Evolutionary conservation across 2,113 vertebrate genomes (phyloP).

Genomic region (Murina feae): DNA sequence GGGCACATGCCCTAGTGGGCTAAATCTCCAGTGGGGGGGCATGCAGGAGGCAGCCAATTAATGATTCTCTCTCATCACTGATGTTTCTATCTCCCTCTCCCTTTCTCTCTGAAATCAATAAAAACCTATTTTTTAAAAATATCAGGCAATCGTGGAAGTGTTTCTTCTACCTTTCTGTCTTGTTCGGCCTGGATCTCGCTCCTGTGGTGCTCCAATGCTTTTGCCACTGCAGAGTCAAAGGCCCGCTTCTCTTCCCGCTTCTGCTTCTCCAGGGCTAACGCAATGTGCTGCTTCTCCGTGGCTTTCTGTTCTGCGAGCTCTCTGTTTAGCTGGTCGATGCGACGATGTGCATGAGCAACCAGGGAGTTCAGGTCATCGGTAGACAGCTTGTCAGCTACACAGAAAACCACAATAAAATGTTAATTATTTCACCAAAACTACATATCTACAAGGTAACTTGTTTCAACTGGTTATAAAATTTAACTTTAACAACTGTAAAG

Average conservation of each 20-base stretch:
- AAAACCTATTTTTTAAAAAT: no score
- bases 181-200: slow-evolving; percentile 87
- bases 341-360: slow-evolving; percentile 94
- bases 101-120: no score
- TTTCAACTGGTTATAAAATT: background rate
- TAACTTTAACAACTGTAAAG: background rate
- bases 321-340: slow-evolving; percentile 93
- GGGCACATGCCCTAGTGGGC: no score
- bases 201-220: slow-evolving; percentile 85
- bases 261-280: slow-evolving; percentile 89
- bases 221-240: slow-evolving; percentile 84
- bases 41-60: no score
- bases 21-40: no score
- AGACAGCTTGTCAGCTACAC: slow-evolving; percentile 88
- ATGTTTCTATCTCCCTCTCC: no score
- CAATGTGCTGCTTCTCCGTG: slow-evolving; percentile 90
- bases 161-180: slow-evolving; percentile 89
- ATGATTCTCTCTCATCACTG: no score
- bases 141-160: no score
- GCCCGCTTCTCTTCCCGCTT: slow-evolving; percentile 89
- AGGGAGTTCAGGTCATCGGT: slow-evolving; percentile 92
- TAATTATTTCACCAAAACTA: background rate
- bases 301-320: slow-evolving; percentile 93
- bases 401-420: slow-evolving; percentile 6
- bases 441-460: background rate